phyloP scores from a whole-genome alignment of 2,797 vertebrate species.

The Scarus forsteni region DNA sequence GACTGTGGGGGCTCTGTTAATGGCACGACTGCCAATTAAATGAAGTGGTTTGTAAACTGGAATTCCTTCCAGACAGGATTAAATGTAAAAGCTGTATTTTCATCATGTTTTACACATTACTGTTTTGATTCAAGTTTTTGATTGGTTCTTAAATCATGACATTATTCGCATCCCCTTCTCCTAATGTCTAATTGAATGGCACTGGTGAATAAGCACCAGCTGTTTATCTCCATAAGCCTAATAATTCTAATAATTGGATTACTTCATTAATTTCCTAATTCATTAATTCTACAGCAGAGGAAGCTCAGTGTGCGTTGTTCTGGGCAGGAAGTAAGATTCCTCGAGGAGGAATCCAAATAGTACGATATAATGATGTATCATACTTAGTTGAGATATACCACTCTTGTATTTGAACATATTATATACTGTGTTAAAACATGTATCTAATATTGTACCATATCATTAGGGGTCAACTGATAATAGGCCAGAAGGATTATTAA shows the following conservation, averaged over 20 bases:
- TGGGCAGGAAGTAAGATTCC: too few species aligned
- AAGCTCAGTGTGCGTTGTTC: too few species aligned
- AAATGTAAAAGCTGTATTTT: neutral
- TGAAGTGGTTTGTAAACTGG: neutral
- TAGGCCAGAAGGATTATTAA: too few species aligned
- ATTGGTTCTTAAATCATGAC: neutral
- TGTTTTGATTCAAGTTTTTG: neutral
- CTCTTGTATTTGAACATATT: too few species aligned
- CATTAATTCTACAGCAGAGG: neutral
- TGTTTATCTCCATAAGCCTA: neutral
- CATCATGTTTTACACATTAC: neutral
- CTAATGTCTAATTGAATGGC: neutral
- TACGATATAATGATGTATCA: too few species aligned
- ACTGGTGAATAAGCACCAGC: conserved; percentile 1
- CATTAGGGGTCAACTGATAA: too few species aligned
- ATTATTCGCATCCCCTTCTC: neutral
- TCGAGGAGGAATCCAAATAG: too few species aligned
- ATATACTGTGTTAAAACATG: too few species aligned
- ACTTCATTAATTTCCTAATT: too few species aligned
- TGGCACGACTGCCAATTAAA: conserved; percentile 45
- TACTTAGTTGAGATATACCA: too few species aligned
- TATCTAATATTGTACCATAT: too few species aligned
- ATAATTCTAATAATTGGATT: neutral
- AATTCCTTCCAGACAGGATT: neutral
- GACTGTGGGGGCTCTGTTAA: conserved; percentile 15